These are phyloP conservation scores for Spilarctia lutea DNA, from an alignment of 2,888 invertebrate genomes.

Conservation along the genomic window DNA sequence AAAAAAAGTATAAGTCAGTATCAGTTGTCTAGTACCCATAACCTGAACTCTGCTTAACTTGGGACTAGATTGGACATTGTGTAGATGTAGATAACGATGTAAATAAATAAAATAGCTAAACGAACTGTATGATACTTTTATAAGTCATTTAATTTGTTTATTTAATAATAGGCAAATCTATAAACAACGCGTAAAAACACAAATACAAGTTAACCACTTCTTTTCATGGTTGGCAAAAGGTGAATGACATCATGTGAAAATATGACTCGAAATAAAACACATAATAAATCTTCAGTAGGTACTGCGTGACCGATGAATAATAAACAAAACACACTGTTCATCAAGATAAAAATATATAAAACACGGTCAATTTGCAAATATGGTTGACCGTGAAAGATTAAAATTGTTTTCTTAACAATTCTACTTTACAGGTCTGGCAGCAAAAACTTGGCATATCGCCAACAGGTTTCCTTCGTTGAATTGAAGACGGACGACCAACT, in stretches of 20 bases:
- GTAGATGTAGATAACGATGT: too few species aligned
- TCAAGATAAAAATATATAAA: constrained; percentile 35
- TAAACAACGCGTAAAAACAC: too few species aligned
- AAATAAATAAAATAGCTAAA: too few species aligned
- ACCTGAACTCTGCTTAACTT: too few species aligned
- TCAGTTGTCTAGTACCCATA: too few species aligned
- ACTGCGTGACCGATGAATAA: constrained; percentile 2
- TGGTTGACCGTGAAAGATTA: constrained; percentile 61
- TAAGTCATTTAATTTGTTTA: too few species aligned
- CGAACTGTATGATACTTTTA: too few species aligned
- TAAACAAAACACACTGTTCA: background rate
- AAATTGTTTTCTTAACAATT: constrained; percentile 70
- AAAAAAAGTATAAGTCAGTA: too few species aligned
- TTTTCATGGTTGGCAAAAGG: background rate
- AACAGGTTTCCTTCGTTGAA: constrained; percentile 72
- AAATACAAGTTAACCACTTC: background rate
- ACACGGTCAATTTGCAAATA: constrained; percentile 49
- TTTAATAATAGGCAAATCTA: too few species aligned
- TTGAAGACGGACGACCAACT: constrained; percentile 64
- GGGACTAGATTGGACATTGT: too few species aligned
- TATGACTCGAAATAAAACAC: constrained; percentile 21
- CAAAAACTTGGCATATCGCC: constrained; percentile 70
- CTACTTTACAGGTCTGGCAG: constrained; percentile 59
- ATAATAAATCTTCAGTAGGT: background rate
- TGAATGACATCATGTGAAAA: background rate